phyloP scores from a whole-genome alignment of 1,140 invertebrate species.

The Aphidius ervi region DNA sequence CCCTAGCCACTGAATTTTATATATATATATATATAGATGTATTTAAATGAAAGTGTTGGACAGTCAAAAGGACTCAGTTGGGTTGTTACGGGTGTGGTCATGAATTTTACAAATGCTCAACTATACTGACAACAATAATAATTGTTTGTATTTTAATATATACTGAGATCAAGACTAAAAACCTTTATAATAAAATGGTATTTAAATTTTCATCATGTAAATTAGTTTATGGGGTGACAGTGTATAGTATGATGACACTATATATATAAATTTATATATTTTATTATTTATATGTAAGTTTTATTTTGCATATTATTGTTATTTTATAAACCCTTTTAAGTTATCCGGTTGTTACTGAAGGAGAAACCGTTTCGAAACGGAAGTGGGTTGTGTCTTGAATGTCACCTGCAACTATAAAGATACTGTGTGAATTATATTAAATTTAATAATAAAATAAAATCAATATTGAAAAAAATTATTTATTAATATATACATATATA shows the following conservation, averaged over 20 bases:
- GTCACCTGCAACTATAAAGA: no score
- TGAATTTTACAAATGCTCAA: background rate
- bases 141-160: no score
- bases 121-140: background rate
- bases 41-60: background rate
- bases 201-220: slow-evolving; percentile 1
- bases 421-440: no score
- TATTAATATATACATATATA: no score
- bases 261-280: background rate
- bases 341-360: background rate
- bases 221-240: background rate
- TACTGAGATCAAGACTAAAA: no score
- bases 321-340: background rate
- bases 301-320: background rate
- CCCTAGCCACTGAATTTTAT: background rate
- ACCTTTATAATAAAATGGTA: background rate
- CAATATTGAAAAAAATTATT: no score
- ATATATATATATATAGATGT: no score
- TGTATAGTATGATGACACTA: background rate
- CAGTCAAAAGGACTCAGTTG: slow-evolving; percentile 11
- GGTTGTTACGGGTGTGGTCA: slow-evolving; percentile 1
- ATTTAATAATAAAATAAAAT: no score
- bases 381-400: background rate
- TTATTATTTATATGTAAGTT: background rate
- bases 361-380: background rate